phyloP scores from a whole-genome alignment of 2,113 vertebrate genomes.

The Pomatorhinus ruficollis region DNA sequence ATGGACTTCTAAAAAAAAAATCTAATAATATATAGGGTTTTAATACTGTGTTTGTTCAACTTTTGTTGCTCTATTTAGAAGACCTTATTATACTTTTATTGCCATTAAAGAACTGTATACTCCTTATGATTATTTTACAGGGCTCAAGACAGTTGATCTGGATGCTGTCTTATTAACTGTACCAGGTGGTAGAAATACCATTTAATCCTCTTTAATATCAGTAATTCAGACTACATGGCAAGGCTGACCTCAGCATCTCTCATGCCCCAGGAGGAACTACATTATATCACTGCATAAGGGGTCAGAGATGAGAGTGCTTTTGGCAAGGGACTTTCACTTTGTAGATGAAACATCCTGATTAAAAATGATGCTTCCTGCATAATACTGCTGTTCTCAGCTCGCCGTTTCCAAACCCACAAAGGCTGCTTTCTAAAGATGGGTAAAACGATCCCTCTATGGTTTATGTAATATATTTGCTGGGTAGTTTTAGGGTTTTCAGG shows the following conservation, averaged over 20 bases:
- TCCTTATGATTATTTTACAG: slow-evolving; percentile 62
- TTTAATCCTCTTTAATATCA: slow-evolving; percentile 63
- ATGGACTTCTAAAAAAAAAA: slow-evolving; percentile 41
- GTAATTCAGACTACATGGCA: slow-evolving; percentile 41
- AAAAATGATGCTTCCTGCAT: slow-evolving; percentile 51
- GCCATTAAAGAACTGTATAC: slow-evolving; percentile 42
- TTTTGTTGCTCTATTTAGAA: slow-evolving; percentile 60
- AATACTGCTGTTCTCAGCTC: slow-evolving; percentile 34
- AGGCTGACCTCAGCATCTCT: slow-evolving; percentile 56
- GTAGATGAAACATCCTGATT: slow-evolving; percentile 55
- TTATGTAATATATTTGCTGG: slow-evolving; percentile 44
- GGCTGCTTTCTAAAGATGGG: slow-evolving; percentile 44
- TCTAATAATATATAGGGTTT: slow-evolving; percentile 59
- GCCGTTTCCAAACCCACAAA: slow-evolving; percentile 46
- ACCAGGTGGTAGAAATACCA: slow-evolving; percentile 58
- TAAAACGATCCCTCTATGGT: slow-evolving; percentile 28
- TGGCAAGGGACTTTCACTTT: slow-evolving; percentile 26
- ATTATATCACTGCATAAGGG: slow-evolving; percentile 24
- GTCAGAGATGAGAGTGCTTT: slow-evolving; percentile 55
- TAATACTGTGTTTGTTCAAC: slow-evolving; percentile 28
- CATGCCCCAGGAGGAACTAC: slow-evolving; percentile 14
- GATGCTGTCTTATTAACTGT: slow-evolving; percentile 53
- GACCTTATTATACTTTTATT: slow-evolving; percentile 59
- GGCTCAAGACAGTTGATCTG: slow-evolving; percentile 58
- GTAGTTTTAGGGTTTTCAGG: slow-evolving; percentile 37